A percentile compares a stretch with the other conserved stretches of the same genome.
Conservation (phyloP, 1,140 invertebrate genomes). For the Hylaeus anthracinus region DNA sequence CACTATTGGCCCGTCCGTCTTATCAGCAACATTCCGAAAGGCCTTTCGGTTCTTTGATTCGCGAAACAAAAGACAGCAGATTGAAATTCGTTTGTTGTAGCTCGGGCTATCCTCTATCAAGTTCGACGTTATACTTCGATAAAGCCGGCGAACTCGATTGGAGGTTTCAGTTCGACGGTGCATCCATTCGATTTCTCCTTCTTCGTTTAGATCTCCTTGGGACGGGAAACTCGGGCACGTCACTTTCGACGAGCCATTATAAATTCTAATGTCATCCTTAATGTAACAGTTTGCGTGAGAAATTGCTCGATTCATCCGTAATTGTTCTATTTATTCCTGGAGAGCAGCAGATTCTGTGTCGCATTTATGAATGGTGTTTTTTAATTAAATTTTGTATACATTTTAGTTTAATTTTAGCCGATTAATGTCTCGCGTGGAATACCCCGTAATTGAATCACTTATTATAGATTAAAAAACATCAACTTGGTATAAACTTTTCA, state of each 20-base stretch:
- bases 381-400: background rate
- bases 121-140: conserved; percentile 67
- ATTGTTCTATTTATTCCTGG: background rate
- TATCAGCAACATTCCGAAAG: conserved; percentile 56
- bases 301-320: background rate
- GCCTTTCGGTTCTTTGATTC: conserved; percentile 60
- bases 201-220: background rate
- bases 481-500: too few relatives aligned
- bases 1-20: conserved; percentile 52
- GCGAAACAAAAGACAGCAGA: conserved; percentile 65
- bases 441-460: too few relatives aligned
- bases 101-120: conserved; percentile 54
- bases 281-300: too few relatives aligned
- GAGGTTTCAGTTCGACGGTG: conserved; percentile 50
- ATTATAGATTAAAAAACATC: too few relatives aligned
- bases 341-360: background rate
- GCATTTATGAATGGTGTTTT: background rate
- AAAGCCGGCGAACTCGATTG: conserved; percentile 56
- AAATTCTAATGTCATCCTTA: conserved; percentile 13
- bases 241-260: background rate
- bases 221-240: background rate
- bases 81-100: conserved; percentile 70
- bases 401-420: too few relatives aligned
- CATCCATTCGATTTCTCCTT: conserved; percentile 49
- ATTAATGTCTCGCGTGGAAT: too few relatives aligned